Conservation (phyloP, 2,113 vertebrate species). For the Gopherus evgoodei region DNA sequence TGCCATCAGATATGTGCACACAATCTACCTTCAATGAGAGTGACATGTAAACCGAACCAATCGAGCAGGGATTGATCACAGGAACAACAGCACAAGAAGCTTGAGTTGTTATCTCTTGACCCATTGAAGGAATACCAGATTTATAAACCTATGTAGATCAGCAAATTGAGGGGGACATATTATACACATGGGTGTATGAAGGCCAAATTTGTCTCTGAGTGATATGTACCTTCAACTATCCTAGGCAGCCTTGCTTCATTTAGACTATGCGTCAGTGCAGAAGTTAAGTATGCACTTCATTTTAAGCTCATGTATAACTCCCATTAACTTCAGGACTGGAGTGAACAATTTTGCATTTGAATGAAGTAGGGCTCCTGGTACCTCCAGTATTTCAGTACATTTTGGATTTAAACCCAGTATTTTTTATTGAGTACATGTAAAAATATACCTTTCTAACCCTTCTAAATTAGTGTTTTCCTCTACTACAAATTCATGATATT, state of each 20-base stretch:
- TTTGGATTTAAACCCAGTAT: neutral
- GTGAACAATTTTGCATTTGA: neutral
- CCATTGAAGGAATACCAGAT: neutral
- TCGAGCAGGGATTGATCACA: neutral
- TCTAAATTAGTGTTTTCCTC: neutral
- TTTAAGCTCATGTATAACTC: neutral
- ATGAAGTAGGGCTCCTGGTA: neutral
- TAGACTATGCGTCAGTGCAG: neutral
- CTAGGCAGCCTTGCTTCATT: neutral
- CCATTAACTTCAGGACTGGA: neutral
- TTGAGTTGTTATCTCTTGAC: neutral
- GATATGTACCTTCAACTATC: neutral
- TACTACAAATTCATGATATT: neutral
- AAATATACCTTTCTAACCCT: neutral
- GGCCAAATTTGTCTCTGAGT: neutral
- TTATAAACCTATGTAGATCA: neutral
- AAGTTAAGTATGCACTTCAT: neutral
- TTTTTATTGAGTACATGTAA: neutral
- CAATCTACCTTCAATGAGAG: neutral
- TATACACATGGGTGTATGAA: neutral
- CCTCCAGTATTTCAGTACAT: neutral
- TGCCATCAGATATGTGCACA: neutral
- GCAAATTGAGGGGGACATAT: neutral
- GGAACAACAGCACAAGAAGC: neutral
- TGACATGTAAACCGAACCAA: neutral